These are phyloP conservation scores for Xenentodon cancila DNA, from an alignment of 2,797 vertebrate species.

Conservation along the genomic window DNA sequence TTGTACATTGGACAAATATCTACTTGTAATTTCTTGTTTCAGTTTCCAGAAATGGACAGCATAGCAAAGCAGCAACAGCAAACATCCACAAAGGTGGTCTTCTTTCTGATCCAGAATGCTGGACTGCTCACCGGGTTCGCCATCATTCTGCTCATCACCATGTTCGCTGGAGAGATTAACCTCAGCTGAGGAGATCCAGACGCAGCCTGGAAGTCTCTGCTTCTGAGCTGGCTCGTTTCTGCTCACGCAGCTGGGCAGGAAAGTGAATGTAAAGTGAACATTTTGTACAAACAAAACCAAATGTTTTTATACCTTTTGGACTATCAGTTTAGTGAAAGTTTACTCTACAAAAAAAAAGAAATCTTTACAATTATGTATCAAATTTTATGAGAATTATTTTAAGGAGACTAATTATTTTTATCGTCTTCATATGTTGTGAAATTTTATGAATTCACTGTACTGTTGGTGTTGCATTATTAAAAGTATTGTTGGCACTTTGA, in stretches of 20 bases:
- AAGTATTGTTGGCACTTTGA: too few relatives aligned
- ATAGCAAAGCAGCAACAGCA: constrained; percentile 66
- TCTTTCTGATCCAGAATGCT: constrained; percentile 84
- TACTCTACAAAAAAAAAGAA: constrained; percentile 39
- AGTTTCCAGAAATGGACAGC: constrained; percentile 86
- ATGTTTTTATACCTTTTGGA: constrained; percentile 51
- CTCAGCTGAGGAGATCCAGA: constrained; percentile 61
- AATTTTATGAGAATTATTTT: constrained; percentile 55
- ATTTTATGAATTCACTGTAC: constrained; percentile 8
- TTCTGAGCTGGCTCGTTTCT: constrained; percentile 16
- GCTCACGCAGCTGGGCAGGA: constrained; percentile 31
- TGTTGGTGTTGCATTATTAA: not conserved
- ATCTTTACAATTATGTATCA: constrained; percentile 59
- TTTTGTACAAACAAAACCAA: constrained; percentile 58
- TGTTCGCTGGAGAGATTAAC: constrained; percentile 79
- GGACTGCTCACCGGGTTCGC: constrained; percentile 81
- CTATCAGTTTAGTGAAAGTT: constrained; percentile 49
- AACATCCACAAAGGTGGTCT: constrained; percentile 65
- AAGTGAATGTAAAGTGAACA: constrained; percentile 44
- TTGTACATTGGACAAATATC: too few relatives aligned
- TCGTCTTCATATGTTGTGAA: constrained; percentile 41
- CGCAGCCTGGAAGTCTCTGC: not conserved
- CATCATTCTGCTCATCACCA: constrained; percentile 83
- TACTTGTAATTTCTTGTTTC: constrained; percentile 19
- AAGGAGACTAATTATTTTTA: constrained; percentile 71